Evolutionary conservation across 2,797 vertebrate species (phyloP).

Genomic region (Denticeps clupeoides): DNA sequence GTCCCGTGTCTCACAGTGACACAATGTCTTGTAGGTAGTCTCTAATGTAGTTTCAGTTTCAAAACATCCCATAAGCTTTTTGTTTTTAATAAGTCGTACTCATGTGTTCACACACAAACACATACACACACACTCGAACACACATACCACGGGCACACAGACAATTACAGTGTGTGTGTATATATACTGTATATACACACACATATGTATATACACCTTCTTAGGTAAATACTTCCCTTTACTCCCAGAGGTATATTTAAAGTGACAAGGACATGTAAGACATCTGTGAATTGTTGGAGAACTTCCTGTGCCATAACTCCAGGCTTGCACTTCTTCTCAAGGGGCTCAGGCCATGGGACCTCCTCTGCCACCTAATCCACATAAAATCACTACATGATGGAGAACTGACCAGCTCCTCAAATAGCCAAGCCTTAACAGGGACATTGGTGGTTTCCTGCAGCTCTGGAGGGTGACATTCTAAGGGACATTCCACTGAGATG

Average conservation of each 20-base stretch:
- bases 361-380: slow-evolving; percentile 61
- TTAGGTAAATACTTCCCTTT: slow-evolving; percentile 10
- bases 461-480: slow-evolving; percentile 31
- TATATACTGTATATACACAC: slow-evolving; percentile 4
- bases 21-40: not conserved
- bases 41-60: not conserved
- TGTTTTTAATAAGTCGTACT: not conserved
- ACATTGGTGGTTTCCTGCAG: slow-evolving; percentile 31
- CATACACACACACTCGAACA: not conserved
- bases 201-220: slow-evolving; percentile 4
- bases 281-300: slow-evolving; percentile 69
- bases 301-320: slow-evolving; percentile 63
- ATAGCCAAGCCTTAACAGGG: slow-evolving; percentile 22
- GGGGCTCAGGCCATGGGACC: slow-evolving; percentile 33
- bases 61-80: not conserved
- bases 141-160: too few relatives aligned
- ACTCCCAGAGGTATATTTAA: slow-evolving; percentile 35
- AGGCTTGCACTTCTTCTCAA: slow-evolving; percentile 58
- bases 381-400: slow-evolving; percentile 49
- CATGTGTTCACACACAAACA: not conserved
- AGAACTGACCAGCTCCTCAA: slow-evolving; percentile 31
- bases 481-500: slow-evolving; percentile 30
- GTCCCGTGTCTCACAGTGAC: not conserved
- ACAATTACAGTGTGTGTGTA: too few relatives aligned
- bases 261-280: slow-evolving; percentile 67